A percentile compares a stretch with the other conserved stretches of the same genome.
Conservation (phyloP, 2,113 vertebrate genomes). For the Beaufortia kweichowensis region DNA sequence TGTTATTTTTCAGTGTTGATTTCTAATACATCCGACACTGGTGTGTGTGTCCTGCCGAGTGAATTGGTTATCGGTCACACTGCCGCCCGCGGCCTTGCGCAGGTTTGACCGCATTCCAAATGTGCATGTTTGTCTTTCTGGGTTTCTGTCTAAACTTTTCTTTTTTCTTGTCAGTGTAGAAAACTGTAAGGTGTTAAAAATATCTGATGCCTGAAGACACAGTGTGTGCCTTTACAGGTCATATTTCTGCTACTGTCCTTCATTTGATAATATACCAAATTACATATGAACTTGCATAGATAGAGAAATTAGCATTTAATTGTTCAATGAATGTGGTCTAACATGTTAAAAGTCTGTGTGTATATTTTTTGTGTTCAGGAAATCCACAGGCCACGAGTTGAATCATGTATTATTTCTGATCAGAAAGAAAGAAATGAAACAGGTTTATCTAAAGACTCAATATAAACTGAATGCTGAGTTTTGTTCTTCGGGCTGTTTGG, state of each 20-base stretch:
- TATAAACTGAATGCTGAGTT: background rate
- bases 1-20: background rate
- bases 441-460: background rate
- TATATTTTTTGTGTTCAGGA: too few species aligned
- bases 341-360: too few species aligned
- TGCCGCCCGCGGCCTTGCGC: background rate
- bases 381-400: too few species aligned
- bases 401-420: background rate
- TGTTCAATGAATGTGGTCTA: too few species aligned
- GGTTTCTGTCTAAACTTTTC: background rate
- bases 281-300: too few species aligned
- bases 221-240: background rate
- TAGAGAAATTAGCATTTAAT: too few species aligned
- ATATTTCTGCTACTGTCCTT: background rate
- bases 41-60: background rate
- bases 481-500: slow-evolving; percentile 24
- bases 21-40: background rate
- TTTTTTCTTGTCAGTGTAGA: background rate
- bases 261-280: background rate
- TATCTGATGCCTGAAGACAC: background rate
- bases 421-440: slow-evolving; percentile 21
- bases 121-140: background rate
- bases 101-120: background rate
- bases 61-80: background rate
- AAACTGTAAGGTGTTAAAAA: background rate